phyloP scores from a whole-genome alignment of 2,888 invertebrate species.

The Amorpha juglandis region DNA sequence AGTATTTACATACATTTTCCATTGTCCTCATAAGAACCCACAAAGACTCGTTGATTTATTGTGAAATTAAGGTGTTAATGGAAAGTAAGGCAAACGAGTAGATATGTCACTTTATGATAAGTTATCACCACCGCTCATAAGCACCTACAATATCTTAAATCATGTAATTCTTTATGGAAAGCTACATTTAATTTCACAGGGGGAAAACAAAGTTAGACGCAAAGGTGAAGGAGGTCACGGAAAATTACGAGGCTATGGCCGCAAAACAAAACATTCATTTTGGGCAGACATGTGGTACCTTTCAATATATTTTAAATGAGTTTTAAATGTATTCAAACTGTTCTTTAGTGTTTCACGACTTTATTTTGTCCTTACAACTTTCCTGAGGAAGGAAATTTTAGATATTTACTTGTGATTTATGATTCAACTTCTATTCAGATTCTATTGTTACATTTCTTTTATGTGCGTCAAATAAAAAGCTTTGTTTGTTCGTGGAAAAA shows the following conservation, averaged over 20 bases:
- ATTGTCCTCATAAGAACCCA: too few relatives aligned
- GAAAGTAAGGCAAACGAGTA: too few relatives aligned
- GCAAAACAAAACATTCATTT: constrained; percentile 37
- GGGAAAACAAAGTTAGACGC: constrained; percentile 53
- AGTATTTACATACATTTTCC: too few relatives aligned
- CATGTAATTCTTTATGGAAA: not conserved
- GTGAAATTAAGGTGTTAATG: too few relatives aligned
- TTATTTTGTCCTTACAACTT: not conserved
- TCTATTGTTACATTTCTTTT: constrained; percentile 34
- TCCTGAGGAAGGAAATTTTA: constrained; percentile 14
- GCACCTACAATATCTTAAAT: too few relatives aligned
- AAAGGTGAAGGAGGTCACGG: constrained; percentile 46
- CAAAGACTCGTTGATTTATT: too few relatives aligned
- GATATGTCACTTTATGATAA: too few relatives aligned
- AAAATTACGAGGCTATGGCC: constrained; percentile 45
- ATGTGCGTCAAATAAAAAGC: constrained; percentile 28
- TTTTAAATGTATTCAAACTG: constrained; percentile 15
- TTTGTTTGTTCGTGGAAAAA: not conserved
- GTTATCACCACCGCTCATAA: too few relatives aligned
- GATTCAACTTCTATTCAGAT: constrained; percentile 16
- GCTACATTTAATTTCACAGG: constrained; percentile 38
- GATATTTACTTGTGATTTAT: constrained; percentile 17
- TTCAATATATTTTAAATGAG: constrained; percentile 21
- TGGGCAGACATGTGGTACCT: constrained; percentile 11
- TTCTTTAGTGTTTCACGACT: not conserved